A percentile compares a stretch with the other conserved stretches of the same genome.
Evolutionary conservation across 2,797 vertebrate species (phyloP).

Genomic region (Zenarchopterus dispar): DNA sequence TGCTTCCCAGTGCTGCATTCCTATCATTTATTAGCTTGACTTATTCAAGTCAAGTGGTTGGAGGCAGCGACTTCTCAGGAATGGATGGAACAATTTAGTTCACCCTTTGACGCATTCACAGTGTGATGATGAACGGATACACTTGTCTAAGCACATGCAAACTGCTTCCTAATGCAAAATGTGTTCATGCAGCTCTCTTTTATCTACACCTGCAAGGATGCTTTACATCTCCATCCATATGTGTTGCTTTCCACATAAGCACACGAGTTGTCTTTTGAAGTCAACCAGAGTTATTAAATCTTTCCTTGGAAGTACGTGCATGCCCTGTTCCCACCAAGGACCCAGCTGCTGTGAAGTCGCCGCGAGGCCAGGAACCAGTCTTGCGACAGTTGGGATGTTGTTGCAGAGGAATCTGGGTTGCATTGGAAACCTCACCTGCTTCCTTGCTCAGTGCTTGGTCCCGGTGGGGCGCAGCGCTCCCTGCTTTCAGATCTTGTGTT

Average conservation of each 20-base stretch:
- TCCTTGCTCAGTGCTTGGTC: slow-evolving; percentile 32
- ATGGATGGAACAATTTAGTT: slow-evolving; percentile 6
- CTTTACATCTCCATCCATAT: slow-evolving; percentile 53
- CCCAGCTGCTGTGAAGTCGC: slow-evolving; percentile 40
- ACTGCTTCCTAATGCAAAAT: slow-evolving; percentile 12
- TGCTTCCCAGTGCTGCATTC: slow-evolving; percentile 24
- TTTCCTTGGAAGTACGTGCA: slow-evolving; percentile 22
- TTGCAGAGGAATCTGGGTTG: slow-evolving; percentile 37
- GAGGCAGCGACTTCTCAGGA: slow-evolving; percentile 11
- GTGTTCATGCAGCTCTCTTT: slow-evolving; percentile 27
- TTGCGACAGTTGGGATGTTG: slow-evolving; percentile 32
- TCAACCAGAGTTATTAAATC: slow-evolving; percentile 23
- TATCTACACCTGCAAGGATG: slow-evolving; percentile 31
- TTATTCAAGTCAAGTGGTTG: slow-evolving; percentile 60
- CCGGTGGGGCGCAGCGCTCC: slow-evolving; percentile 35
- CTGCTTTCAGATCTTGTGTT: slow-evolving; percentile 45
- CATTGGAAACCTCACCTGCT: slow-evolving; percentile 59
- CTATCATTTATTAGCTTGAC: slow-evolving; percentile 50
- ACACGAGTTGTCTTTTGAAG: slow-evolving; percentile 53
- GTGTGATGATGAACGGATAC: not conserved
- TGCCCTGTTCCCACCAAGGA: slow-evolving; percentile 6
- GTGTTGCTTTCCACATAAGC: slow-evolving; percentile 45
- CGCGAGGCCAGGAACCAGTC: slow-evolving; percentile 13
- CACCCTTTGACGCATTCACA: not conserved
- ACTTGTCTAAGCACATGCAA: not conserved